Base-by-base conservation (phyloP, 2,113 vertebrate genomes). In the Emberiza fucata region DNA sequence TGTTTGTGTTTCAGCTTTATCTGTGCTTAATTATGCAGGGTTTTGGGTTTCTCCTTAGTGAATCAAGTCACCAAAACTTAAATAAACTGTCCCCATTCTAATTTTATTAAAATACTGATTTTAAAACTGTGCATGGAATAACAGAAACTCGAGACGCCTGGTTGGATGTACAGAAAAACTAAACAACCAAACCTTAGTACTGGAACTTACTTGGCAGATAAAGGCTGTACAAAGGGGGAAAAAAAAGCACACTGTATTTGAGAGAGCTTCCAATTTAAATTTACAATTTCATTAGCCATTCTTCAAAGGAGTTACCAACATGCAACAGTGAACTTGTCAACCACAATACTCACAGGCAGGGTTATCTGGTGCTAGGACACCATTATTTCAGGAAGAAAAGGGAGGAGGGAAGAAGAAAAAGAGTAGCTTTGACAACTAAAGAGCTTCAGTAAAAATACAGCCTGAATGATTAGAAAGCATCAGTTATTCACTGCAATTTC, bases 1-100 rank as follows among this genome's bases (percentile, higher is more conserved):
- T 96, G 93, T 95, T 97, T 96, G 87, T 94, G 70, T 91, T 96
- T 96, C 93, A 97, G 93, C 94, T 96, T 95, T 96, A 89, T 82
- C 94, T 89, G 13, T 42, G 63, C 75, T 92, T 91, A 89, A 90
- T 94, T 96, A 96, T 56, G 76, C 84, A 77, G 42, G 54, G 91
- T 51, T 77, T 91, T 96, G 54, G 81, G 93, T 97, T 96, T 92
- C 95, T 95, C 81, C 78, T 85, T 24, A 77, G 84, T 48, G 88
- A 94, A 87, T 81, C 80, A 48, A 83, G 81, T 51, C 95, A 91
- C 87, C 81, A 83, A 76, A 95, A 96, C 93, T 90, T 94, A 94
- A 95, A 96, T 93, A 96, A 97, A 96, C 93, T 68, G 84, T 83
- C 77, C 54, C 8, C 39, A 56, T 93, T 93, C 81, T 90, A 66